These are phyloP conservation scores for Genyomyrus donnyi DNA, from an alignment of 2,113 vertebrate genomes.

Conservation along the genomic window DNA sequence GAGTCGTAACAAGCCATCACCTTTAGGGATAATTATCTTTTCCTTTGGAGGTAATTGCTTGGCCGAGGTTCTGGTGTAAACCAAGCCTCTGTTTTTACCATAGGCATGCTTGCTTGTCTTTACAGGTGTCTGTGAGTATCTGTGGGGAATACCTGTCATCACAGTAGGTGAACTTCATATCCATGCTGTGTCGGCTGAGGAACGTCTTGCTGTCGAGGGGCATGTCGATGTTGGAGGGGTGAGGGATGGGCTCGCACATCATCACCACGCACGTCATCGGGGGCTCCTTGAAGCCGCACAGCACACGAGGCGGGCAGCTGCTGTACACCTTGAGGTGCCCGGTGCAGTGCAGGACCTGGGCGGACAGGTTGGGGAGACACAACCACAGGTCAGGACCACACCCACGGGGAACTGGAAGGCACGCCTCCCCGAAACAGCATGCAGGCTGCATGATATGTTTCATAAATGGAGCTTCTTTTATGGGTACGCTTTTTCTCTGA, in stretches of 20 bases:
- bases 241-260: slow-evolving; percentile 90
- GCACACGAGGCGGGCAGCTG: slow-evolving; percentile 63
- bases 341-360: slow-evolving; percentile 90
- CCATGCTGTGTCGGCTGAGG: slow-evolving; percentile 96
- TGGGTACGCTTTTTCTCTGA: background rate
- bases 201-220: slow-evolving; percentile 94
- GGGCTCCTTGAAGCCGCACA: slow-evolving; percentile 84
- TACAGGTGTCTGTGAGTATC: background rate
- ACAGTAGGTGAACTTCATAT: slow-evolving; percentile 98
- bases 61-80: background rate
- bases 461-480: background rate
- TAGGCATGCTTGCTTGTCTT: background rate
- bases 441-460: background rate
- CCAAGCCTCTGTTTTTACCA: background rate
- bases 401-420: background rate
- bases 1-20: background rate
- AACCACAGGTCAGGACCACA: background rate
- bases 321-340: slow-evolving; percentile 87
- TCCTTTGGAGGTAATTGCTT: background rate
- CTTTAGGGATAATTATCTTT: background rate
- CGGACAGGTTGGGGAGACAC: background rate
- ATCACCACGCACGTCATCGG: slow-evolving; percentile 85
- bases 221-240: slow-evolving; percentile 93
- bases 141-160: slow-evolving; percentile 75
- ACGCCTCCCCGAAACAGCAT: background rate